Conservation (phyloP, 2,113 vertebrate genomes). For the Callopanchax toddi region DNA sequence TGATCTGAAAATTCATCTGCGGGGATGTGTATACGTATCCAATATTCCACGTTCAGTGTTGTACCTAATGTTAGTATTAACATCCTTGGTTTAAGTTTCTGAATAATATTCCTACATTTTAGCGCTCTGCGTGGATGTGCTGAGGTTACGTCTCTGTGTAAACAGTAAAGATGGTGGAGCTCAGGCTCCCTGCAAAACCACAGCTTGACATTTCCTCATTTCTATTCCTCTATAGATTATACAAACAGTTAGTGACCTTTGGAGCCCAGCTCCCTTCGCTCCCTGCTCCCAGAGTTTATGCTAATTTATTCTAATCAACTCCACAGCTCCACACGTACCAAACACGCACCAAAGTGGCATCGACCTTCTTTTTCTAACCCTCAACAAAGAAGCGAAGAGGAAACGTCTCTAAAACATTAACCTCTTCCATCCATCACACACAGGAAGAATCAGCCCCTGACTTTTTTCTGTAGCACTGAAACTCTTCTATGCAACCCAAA, state of each 20-base stretch:
- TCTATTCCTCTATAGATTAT: conserved; percentile 8
- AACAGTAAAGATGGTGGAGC: neutral
- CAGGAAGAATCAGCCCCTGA: neutral
- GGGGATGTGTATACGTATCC: no score
- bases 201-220: conserved; percentile 10
- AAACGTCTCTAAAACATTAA: conserved; percentile 1
- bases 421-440: neutral
- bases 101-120: neutral
- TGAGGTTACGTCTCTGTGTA: neutral
- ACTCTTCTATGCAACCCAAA: neutral
- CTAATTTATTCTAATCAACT: conserved; percentile 22
- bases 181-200: neutral
- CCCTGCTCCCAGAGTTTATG: conserved; percentile 6
- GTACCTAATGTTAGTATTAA: no score
- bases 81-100: neutral
- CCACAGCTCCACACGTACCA: conserved; percentile 1
- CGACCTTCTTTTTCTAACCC: neutral
- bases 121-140: neutral
- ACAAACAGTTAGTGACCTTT: conserved; percentile 18
- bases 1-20: neutral
- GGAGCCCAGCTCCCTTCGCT: conserved; percentile 2
- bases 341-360: neutral
- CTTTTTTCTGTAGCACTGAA: no score
- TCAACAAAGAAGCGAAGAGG: neutral
- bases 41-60: no score